A percentile compares a stretch with the other conserved stretches of the same genome.
phyloP scores from a whole-genome alignment of 2,888 invertebrate species.

The Zhengitettix transpicula region DNA sequence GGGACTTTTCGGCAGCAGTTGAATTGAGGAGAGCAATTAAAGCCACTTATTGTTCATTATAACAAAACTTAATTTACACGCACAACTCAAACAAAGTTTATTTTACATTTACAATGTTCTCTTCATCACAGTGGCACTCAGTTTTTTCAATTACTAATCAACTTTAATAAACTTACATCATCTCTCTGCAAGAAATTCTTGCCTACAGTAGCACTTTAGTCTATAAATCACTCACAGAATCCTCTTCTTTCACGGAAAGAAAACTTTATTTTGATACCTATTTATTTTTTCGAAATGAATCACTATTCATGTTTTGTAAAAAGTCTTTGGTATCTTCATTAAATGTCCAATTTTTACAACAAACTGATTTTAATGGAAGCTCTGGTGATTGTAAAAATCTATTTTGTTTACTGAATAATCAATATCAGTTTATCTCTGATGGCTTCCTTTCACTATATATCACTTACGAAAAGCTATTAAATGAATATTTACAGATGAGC shows the following conservation, averaged over 20 bases:
- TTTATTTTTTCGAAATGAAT: no score
- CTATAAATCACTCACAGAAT: background rate
- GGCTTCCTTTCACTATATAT: conserved; percentile 8
- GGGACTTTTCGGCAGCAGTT: conserved; percentile 7
- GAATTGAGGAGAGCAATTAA: conserved; percentile 8
- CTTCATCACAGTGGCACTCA: no score
- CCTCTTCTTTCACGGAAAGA: conserved; percentile 11
- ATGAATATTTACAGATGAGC: conserved; percentile 7
- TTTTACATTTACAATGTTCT: no score
- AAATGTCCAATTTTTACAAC: background rate
- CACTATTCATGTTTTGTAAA: background rate
- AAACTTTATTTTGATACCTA: no score
- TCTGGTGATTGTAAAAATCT: conserved; percentile 12
- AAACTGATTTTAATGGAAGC: conserved; percentile 10
- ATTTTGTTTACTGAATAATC: background rate
- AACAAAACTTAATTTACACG: conserved; percentile 5
- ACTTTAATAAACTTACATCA: no score
- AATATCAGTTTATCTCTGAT: conserved; percentile 3
- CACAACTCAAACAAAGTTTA: background rate
- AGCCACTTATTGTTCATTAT: conserved; percentile 7
- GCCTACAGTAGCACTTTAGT: conserved; percentile 1
- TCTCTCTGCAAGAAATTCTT: background rate
- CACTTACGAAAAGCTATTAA: conserved; percentile 7
- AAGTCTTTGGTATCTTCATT: conserved; percentile 12
- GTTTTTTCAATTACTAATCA: no score